phyloP scores from a whole-genome alignment of 2,113 vertebrate genomes.

The Heterotilapia buettikoferi region DNA sequence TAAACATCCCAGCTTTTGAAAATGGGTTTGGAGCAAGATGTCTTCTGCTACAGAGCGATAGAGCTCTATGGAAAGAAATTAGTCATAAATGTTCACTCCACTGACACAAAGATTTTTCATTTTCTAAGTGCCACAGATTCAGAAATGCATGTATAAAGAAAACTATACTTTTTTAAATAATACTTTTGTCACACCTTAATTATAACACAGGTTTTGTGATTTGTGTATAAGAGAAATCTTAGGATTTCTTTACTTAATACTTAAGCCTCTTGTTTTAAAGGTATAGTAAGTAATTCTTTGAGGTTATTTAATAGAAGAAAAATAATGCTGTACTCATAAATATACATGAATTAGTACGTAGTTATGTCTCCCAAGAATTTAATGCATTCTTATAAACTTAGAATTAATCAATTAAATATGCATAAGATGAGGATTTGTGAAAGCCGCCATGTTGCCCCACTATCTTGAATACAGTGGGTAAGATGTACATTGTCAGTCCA shows the following conservation, averaged over 20 bases:
- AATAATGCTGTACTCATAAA: not conserved
- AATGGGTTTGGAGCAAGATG: not conserved
- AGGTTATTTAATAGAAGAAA: not conserved
- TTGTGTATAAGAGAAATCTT: not conserved
- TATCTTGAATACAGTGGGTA: not conserved
- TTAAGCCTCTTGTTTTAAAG: not conserved
- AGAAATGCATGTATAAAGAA: not conserved
- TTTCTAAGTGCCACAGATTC: not conserved
- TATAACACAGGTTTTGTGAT: not conserved
- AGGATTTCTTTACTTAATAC: not conserved
- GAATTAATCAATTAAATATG: not conserved
- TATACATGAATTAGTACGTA: not conserved
- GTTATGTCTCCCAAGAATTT: rapidly evolving
- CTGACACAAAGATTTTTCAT: not conserved
- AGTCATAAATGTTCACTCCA: not conserved
- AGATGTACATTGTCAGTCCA: not conserved
- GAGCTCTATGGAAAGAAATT: not conserved
- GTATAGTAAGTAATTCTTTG: not conserved
- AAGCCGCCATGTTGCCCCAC: not conserved
- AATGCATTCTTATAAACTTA: not conserved
- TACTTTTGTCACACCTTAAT: not conserved
- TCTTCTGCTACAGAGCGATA: not conserved
- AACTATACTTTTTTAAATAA: rapidly evolving
- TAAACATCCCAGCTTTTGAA: not conserved
- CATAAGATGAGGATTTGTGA: not conserved